Conservation (phyloP, 2,113 vertebrate species). For the Grus americana region DNA sequence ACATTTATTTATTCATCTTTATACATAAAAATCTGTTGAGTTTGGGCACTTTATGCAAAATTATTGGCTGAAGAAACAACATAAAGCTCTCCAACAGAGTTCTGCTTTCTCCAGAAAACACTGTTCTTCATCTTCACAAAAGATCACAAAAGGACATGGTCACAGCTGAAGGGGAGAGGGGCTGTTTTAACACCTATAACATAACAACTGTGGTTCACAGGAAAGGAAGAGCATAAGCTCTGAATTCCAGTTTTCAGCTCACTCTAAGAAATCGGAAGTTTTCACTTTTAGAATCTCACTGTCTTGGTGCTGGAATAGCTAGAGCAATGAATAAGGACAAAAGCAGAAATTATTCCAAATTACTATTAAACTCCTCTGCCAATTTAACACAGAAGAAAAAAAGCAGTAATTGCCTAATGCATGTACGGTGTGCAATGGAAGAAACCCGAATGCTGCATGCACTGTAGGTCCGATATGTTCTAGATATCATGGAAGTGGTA, state of each 20-base stretch:
- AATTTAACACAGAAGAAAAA: neutral
- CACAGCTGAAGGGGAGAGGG: neutral
- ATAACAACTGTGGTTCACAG: neutral
- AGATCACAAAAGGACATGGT: neutral
- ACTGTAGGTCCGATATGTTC: neutral
- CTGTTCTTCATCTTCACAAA: neutral
- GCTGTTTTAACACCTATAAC: neutral
- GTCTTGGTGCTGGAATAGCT: neutral
- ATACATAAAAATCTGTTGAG: constrained; percentile 10
- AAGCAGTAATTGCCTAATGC: neutral
- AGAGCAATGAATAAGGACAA: neutral
- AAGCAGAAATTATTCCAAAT: neutral
- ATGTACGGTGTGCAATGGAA: fast-evolving
- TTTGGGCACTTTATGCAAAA: constrained; percentile 10
- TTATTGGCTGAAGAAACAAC: constrained; percentile 31
- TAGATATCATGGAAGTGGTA: neutral
- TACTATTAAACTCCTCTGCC: neutral
- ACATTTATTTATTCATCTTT: constrained; percentile 30
- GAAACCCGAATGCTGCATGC: neutral
- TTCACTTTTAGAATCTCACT: neutral
- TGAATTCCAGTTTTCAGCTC: neutral
- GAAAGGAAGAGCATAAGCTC: neutral
- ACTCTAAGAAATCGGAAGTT: neutral
- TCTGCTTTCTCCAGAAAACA: neutral
- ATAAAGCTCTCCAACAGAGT: neutral